Evolutionary conservation across 2,888 invertebrate species (phyloP), one percentile per base, ranked within the genome.

Genomic region (Drosophila ustulata): DNA sequence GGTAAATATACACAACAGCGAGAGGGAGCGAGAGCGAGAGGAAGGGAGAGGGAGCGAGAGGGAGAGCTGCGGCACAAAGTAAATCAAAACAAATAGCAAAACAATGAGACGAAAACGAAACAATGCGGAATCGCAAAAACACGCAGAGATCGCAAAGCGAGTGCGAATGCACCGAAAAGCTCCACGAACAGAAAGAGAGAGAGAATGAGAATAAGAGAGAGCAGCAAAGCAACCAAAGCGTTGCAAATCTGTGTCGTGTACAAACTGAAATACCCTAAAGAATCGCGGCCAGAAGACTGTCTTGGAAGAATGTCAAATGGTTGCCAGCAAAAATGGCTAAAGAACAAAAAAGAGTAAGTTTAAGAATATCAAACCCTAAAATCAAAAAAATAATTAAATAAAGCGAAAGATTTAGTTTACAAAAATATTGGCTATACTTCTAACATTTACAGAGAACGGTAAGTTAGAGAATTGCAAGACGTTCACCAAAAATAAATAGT

Each of bases 131-230:
- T 46, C 9, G 11, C n/a, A 52, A 56, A 51, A 56, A 51, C n/a
- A 37, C 37, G n/a, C 52, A 30, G 23, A 53, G 72, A 62, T 71
- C 50, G 57, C 18, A 7, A 6, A 51, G 57, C 77, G 57, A 74
- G 77, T 74, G 57, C 74, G 76, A 58, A 37, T 37, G 76, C 30
- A 76, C 77, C 50, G 13, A 45, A 61, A 30, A 30, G 8, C 8
- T 30, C 4, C 8, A 7, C 13, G n/a, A 8, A 9, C n/a, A 11
- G 7, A 25, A n/a, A 39, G 23, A 9, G 32, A 45, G 32, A 2
- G 39, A 23, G 18, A 25, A n/a, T n/a, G 32, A 28, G 28, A 7
- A 6, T 9, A 13, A 4, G 4, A 56, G 13, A 49, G 6, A 43
- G 18, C n/a, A n/a, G n/a, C n/a, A n/a, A n/a, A n/a, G n/a, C n/a